phyloP scores from a whole-genome alignment of 1,140 invertebrate species.

The honey bee (Apis mellifera) region Amel_HAv3.1 CM009941.2:2149001-2149500 shows the following conservation, averaged over 20 bases:
- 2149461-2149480: background rate
- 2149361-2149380: conserved; percentile 45
- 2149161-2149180: conserved; percentile 34
- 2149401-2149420: conserved; percentile 54
- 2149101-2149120: background rate
- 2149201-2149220: conserved; percentile 36
- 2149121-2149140: conserved; percentile 1
- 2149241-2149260: background rate
- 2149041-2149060: background rate
- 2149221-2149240: conserved; percentile 40
- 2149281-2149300: background rate
- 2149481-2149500: background rate
- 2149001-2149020: background rate
- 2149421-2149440: conserved; percentile 15
- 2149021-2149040: background rate
- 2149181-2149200: conserved; percentile 42
- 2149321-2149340: conserved; percentile 17
- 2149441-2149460: background rate
- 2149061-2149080: background rate
- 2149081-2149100: background rate
- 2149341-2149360: conserved; percentile 41
- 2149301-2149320: background rate
- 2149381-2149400: conserved; percentile 57
- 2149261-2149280: background rate
- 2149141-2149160: conserved; percentile 15